Conservation (phyloP, 2,888 invertebrate species). For the Drosophila subsilvestris region DNA sequence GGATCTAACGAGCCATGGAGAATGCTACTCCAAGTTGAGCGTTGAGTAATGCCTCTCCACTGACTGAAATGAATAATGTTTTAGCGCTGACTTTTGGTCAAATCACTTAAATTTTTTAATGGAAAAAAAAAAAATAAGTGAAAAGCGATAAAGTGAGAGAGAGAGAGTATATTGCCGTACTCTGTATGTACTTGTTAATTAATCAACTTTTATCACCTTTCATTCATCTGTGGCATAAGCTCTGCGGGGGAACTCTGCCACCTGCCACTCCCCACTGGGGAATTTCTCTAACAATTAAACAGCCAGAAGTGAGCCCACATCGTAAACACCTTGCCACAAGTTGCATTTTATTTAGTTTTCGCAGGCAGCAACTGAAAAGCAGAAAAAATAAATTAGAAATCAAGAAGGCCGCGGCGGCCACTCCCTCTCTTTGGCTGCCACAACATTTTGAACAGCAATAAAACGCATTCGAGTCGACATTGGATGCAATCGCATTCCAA, state of each 20-base stretch:
- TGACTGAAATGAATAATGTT: slow-evolving; percentile 1
- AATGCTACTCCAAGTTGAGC: slow-evolving; percentile 2
- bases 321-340: slow-evolving; percentile 51
- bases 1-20: slow-evolving; percentile 8
- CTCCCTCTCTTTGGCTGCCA: slow-evolving; percentile 11
- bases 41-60: neutral
- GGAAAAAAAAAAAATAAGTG: slow-evolving; percentile 46
- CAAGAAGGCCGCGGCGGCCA: slow-evolving; percentile 7
- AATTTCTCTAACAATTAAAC: slow-evolving; percentile 9
- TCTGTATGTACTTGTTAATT: slow-evolving; percentile 7
- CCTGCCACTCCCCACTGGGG: slow-evolving; percentile 4
- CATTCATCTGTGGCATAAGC: neutral
- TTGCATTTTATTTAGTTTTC: slow-evolving; percentile 50
- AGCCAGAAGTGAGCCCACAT: slow-evolving; percentile 18
- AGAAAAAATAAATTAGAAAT: slow-evolving; percentile 19
- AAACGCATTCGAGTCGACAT: slow-evolving; percentile 46
- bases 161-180: neutral
- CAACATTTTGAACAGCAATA: slow-evolving; percentile 25
- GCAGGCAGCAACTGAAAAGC: slow-evolving; percentile 5
- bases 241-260: neutral
- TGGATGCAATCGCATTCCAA: slow-evolving; percentile 58
- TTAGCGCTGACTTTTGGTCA: slow-evolving; percentile 31
- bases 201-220: slow-evolving; percentile 25
- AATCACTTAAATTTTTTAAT: slow-evolving; percentile 50
- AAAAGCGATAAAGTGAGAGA: slow-evolving; percentile 22